Percentiles rank a stretch among this genome's conserved stretches.
phyloP scores from a whole-genome alignment of 1,140 invertebrate species.

The Dendrolimus punctatus region DNA sequence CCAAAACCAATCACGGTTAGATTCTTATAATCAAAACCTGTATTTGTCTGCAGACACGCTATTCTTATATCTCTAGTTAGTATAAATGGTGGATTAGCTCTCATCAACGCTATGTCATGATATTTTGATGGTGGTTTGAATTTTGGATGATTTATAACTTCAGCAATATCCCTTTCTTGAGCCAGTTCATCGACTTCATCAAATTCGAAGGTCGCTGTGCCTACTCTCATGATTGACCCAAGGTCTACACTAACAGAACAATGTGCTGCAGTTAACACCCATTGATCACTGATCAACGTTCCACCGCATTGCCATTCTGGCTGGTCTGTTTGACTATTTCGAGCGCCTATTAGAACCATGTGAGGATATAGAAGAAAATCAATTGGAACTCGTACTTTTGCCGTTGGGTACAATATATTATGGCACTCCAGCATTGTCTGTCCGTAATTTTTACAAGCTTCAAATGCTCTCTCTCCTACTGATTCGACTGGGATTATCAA shows the following conservation, averaged over 20 bases:
- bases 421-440: conserved; percentile 52
- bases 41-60: conserved; percentile 72
- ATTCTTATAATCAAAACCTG: conserved; percentile 23
- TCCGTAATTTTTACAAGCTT: conserved; percentile 44
- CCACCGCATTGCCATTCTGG: conserved; percentile 69
- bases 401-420: conserved; percentile 39
- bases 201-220: conserved; percentile 63
- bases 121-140: conserved; percentile 69
- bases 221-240: conserved; percentile 46
- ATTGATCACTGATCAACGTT: conserved; percentile 68
- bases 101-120: conserved; percentile 77
- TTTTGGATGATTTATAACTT: conserved; percentile 62
- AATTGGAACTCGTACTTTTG: conserved; percentile 44
- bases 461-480: conserved; percentile 46
- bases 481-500: not conserved
- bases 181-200: conserved; percentile 52
- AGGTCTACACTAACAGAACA: conserved; percentile 57
- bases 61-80: conserved; percentile 71
- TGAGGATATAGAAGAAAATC: conserved; percentile 54
- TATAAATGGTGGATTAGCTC: conserved; percentile 57
- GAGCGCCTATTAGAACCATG: conserved; percentile 56
- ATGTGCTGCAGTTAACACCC: conserved; percentile 75
- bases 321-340: conserved; percentile 13
- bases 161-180: conserved; percentile 50
- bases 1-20: conserved; percentile 70